Evolutionary conservation across 2,113 vertebrate species (phyloP).

Genomic region (Lophotis ruficrista): DNA sequence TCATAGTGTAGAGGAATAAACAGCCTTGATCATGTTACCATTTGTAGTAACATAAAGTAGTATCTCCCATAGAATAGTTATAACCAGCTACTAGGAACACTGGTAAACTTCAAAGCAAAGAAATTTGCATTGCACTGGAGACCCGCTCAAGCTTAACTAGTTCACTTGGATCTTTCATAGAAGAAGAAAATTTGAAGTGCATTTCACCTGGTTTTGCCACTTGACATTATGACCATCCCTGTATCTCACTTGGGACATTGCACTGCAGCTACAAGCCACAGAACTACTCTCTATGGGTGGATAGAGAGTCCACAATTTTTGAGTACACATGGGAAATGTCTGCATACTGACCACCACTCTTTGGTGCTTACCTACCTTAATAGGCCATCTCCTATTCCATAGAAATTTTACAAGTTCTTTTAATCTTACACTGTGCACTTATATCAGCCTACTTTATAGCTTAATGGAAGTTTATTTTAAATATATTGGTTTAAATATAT

Average conservation of each 20-base stretch:
- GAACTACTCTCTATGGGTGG: background rate
- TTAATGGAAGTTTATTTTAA: background rate
- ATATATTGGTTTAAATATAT: background rate
- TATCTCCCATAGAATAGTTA: background rate
- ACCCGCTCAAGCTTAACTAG: background rate
- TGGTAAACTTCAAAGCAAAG: background rate
- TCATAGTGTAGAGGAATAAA: background rate
- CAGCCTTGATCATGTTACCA: fast-evolving
- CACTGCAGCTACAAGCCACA: background rate
- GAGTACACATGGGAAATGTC: background rate
- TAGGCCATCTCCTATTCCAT: background rate
- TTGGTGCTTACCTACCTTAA: background rate
- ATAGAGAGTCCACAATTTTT: background rate
- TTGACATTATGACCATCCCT: background rate
- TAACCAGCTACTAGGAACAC: background rate
- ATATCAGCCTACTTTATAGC: background rate
- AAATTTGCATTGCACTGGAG: background rate
- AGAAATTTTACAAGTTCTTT: background rate
- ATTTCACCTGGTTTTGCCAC: background rate
- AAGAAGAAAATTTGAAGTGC: background rate
- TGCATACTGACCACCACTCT: background rate
- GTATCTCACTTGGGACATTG: background rate
- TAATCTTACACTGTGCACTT: background rate
- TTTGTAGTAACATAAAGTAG: background rate
- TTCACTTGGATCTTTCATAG: background rate